A percentile compares a stretch with the other conserved stretches of the same genome.
These are phyloP conservation scores for Eupithecia tripunctaria DNA, from an alignment of 2,888 invertebrate genomes.

Conservation along the genomic window DNA sequence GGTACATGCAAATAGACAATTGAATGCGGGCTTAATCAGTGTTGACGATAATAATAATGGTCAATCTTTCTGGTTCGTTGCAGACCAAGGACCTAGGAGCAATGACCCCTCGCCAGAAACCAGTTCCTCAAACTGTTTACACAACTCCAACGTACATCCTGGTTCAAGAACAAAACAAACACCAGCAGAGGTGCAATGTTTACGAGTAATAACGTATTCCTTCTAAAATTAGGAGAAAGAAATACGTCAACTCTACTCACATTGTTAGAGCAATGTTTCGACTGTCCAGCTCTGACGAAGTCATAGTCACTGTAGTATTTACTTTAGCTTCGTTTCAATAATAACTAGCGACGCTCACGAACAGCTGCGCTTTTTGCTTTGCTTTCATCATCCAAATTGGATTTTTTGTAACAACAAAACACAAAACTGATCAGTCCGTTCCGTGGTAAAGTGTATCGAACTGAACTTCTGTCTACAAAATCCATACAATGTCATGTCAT, in stretches of 20 bases:
- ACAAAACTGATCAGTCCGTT: constrained; percentile 51
- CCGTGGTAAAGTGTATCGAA: too few species aligned
- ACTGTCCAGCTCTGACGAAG: constrained; percentile 78
- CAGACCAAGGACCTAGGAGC: constrained; percentile 37
- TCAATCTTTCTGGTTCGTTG: constrained; percentile 18
- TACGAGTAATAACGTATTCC: constrained; percentile 54
- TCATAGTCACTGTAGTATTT: constrained; percentile 66
- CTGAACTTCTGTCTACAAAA: too few species aligned
- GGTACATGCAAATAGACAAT: constrained; percentile 31
- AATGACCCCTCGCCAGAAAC: constrained; percentile 47
- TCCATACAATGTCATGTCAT: too few species aligned
- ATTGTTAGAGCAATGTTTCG: constrained; percentile 80
- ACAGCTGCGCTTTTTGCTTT: constrained; percentile 66
- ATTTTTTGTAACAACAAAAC: constrained; percentile 71
- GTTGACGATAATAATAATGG: constrained; percentile 13
- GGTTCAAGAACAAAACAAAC: constrained; percentile 54
- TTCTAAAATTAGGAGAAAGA: constrained; percentile 68
- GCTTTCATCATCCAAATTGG: constrained; percentile 76
- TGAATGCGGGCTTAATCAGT: constrained; percentile 20
- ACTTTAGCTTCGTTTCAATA: constrained; percentile 60
- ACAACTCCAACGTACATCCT: constrained; percentile 29
- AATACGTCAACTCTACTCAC: constrained; percentile 71
- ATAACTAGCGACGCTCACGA: constrained; percentile 63
- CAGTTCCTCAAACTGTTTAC: constrained; percentile 39
- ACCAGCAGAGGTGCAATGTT: constrained; percentile 47